phyloP scores from a whole-genome alignment of 2,888 invertebrate genomes.

The Euclidia mi region DNA sequence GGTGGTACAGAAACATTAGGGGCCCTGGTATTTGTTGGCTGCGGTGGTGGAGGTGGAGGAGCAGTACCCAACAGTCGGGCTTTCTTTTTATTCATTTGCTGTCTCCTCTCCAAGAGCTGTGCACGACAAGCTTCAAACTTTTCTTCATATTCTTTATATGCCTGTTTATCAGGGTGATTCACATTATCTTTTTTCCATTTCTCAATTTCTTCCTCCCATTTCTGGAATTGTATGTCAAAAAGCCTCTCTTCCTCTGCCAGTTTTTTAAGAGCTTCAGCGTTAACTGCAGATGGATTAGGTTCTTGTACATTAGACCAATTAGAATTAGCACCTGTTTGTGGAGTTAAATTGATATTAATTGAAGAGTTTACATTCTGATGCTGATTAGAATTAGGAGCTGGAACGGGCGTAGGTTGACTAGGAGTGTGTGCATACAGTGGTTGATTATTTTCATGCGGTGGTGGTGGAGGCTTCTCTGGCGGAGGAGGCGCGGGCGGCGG shows the following conservation, averaged over 20 bases:
- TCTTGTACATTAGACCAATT: conserved; percentile 67
- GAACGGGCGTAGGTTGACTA: conserved; percentile 53
- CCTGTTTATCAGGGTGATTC: conserved; percentile 97
- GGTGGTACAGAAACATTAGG: conserved; percentile 61
- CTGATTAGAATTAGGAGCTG: conserved; percentile 52
- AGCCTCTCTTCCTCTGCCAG: conserved; percentile 93
- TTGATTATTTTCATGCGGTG: conserved; percentile 83
- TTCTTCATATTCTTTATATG: conserved; percentile 95
- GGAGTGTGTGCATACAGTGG: conserved; percentile 70
- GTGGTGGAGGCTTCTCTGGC: conserved; percentile 72
- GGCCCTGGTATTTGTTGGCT: conserved; percentile 40
- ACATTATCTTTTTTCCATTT: conserved; percentile 97
- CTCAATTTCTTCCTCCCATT: conserved; percentile 97
- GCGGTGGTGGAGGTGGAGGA: conserved; percentile 61
- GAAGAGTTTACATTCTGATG: conserved; percentile 46
- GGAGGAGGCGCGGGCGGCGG: conserved; percentile 67
- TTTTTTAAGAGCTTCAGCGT: conserved; percentile 79
- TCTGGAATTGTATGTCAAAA: conserved; percentile 96
- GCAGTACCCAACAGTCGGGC: conserved; percentile 66
- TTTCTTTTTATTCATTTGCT: conserved; percentile 94
- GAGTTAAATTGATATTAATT: conserved; percentile 54
- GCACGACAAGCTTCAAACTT: conserved; percentile 96
- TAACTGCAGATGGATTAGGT: conserved; percentile 53
- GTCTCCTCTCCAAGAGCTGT: conserved; percentile 94
- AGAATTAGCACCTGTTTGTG: conserved; percentile 69